These are phyloP conservation scores for Chironomus tentans DNA, from an alignment of 2,888 invertebrate genomes.

Conservation along the genomic window DNA sequence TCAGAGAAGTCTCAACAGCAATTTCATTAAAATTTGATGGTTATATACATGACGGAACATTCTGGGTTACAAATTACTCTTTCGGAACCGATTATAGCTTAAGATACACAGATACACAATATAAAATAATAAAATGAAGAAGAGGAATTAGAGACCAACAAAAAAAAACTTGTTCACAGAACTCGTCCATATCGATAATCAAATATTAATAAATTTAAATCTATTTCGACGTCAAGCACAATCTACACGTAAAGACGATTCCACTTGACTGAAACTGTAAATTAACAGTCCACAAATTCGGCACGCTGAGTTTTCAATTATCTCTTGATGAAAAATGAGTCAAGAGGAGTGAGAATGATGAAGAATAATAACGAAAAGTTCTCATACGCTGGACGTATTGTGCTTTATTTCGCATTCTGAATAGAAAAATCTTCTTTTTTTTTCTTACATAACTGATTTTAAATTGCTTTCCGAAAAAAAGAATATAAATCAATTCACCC, in stretches of 20 bases:
- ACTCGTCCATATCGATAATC: neutral
- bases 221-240: neutral
- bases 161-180: neutral
- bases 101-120: neutral
- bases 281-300: too few relatives aligned
- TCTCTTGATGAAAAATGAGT: neutral
- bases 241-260: neutral
- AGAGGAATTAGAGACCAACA: neutral
- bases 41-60: neutral
- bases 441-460: too few relatives aligned
- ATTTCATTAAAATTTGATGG: neutral
- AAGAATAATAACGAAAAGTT: too few relatives aligned
- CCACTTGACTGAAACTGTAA: neutral
- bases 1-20: neutral
- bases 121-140: neutral
- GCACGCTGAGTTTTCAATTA: neutral
- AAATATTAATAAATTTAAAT: slow-evolving; percentile 1
- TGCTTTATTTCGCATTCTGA: too few relatives aligned
- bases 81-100: neutral
- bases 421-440: too few relatives aligned
- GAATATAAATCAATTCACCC: too few relatives aligned
- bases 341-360: too few relatives aligned
- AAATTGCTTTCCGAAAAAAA: too few relatives aligned
- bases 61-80: slow-evolving; percentile 3
- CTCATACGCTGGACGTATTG: too few relatives aligned